These are phyloP conservation scores for Misgurnus anguillicaudatus DNA, from an alignment of 2,113 vertebrate genomes.

Conservation along the genomic window DNA sequence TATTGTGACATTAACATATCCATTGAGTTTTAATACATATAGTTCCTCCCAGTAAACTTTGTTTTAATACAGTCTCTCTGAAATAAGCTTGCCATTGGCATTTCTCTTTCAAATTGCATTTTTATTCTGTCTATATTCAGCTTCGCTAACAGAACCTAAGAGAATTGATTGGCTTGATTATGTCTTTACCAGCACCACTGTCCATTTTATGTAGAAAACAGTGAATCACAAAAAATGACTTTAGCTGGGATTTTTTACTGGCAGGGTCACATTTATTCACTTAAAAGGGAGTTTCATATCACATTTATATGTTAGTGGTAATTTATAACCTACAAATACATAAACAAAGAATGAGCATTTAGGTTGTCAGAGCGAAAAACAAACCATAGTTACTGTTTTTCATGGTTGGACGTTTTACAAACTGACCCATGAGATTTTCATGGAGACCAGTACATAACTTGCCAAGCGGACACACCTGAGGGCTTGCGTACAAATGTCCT, in stretches of 20 bases:
- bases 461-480: conserved; percentile 1
- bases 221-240: no score
- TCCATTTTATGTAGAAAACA: not conserved
- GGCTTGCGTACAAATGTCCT: conserved; percentile 25
- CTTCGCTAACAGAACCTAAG: not conserved
- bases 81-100: not conserved
- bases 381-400: conserved; percentile 4
- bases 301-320: not conserved
- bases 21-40: conserved; percentile 9
- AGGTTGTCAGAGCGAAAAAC: conserved; percentile 16
- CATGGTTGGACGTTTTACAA: not conserved
- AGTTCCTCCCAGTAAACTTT: not conserved
- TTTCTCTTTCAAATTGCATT: not conserved
- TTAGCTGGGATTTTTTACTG: no score
- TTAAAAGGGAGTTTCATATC: no score
- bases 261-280: no score
- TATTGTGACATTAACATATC: not conserved
- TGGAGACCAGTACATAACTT: not conserved
- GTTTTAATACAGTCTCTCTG: not conserved
- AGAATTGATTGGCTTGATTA: conserved; percentile 36
- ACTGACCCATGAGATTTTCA: conserved; percentile 21
- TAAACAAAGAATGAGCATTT: not conserved
- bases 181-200: not conserved
- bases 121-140: conserved; percentile 3
- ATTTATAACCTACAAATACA: not conserved